phyloP scores from a whole-genome alignment of 1,140 invertebrate genomes.

The Cyrtorhinus lividipennis region DNA sequence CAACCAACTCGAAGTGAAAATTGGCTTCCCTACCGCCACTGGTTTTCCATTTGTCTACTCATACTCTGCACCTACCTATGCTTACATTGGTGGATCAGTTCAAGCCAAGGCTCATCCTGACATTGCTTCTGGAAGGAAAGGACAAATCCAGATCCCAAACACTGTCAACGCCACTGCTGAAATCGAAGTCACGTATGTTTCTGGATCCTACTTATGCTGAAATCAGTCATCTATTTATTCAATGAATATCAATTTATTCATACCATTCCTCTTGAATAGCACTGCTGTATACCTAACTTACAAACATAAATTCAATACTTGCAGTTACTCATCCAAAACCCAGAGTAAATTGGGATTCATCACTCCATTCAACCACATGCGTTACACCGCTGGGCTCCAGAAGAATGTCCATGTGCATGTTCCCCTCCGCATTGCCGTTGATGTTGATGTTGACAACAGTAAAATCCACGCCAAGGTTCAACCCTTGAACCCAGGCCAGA shows the following conservation, averaged over 20 bases:
- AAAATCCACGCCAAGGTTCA: constrained; percentile 32
- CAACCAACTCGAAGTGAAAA: constrained; percentile 34
- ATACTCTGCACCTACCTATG: constrained; percentile 37
- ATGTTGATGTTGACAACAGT: constrained; percentile 33
- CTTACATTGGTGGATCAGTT: constrained; percentile 32
- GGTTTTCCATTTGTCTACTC: constrained; percentile 49
- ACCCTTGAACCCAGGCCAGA: constrained; percentile 33
- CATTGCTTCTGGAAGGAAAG: constrained; percentile 22
- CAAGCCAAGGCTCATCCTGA: constrained; percentile 31
- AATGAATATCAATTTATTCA: background rate
- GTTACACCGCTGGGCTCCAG: constrained; percentile 42
- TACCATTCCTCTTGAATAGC: background rate
- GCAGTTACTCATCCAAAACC: constrained; percentile 32
- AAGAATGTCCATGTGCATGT: constrained; percentile 38
- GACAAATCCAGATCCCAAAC: constrained; percentile 27
- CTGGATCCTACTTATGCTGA: background rate
- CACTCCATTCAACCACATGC: constrained; percentile 41
- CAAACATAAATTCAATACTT: background rate
- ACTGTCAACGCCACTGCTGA: constrained; percentile 31
- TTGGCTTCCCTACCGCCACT: constrained; percentile 47
- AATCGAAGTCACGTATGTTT: constrained; percentile 30
- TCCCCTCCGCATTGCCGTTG: constrained; percentile 33
- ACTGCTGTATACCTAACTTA: background rate
- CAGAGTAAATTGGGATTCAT: constrained; percentile 45
- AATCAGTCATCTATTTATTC: too few species aligned